phyloP scores from a whole-genome alignment of 2,113 vertebrate genomes.

The Apus apus region DNA sequence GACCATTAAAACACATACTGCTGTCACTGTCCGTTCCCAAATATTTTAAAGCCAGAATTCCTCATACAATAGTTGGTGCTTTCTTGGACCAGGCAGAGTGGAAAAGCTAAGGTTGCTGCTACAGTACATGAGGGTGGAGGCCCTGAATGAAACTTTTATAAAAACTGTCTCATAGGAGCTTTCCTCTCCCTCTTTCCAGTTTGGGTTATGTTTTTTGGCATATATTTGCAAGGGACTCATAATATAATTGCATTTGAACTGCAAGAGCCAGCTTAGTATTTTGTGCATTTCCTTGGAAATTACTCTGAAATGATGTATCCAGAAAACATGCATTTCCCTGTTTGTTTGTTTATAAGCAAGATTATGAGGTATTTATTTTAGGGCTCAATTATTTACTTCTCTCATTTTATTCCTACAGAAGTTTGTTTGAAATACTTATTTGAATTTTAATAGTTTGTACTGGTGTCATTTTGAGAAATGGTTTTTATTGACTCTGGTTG shows the following conservation, averaged over 20 bases:
- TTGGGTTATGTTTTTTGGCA: slow-evolving; percentile 46
- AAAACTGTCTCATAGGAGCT: slow-evolving; percentile 25
- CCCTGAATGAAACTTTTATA: slow-evolving; percentile 51
- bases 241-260: slow-evolving; percentile 5
- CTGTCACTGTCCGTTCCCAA: neutral
- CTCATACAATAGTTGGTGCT: neutral
- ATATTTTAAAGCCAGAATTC: neutral
- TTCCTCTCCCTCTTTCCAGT: slow-evolving; percentile 36
- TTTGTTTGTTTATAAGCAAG: slow-evolving; percentile 17
- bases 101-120: slow-evolving; percentile 58
- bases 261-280: neutral
- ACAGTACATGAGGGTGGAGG: slow-evolving; percentile 42
- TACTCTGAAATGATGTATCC: neutral
- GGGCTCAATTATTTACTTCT: neutral
- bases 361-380: neutral
- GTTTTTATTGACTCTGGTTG: neutral
- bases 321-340: neutral
- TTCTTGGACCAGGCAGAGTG: slow-evolving; percentile 28
- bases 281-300: slow-evolving; percentile 4
- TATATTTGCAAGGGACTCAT: neutral
- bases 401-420: neutral
- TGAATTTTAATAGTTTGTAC: neutral
- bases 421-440: neutral
- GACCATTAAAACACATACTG: neutral
- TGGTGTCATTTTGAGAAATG: neutral